These are phyloP conservation scores for Cygnus atratus DNA, from an alignment of 2,113 vertebrate species.

Conservation along the genomic window DNA sequence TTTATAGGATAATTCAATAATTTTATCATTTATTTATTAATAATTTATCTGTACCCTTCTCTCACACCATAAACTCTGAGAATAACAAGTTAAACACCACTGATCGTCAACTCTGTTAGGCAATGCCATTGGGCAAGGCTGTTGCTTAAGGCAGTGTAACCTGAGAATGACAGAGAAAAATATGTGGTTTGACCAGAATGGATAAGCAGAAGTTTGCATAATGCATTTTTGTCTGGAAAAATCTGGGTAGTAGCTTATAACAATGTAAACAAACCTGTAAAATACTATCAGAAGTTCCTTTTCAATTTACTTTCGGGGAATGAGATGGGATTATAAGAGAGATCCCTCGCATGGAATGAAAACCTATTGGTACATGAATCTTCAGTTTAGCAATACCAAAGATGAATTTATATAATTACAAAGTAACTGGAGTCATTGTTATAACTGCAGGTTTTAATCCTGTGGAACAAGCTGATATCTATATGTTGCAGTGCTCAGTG, in stretches of 20 bases:
- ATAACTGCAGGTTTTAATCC: background rate
- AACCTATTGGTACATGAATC: background rate
- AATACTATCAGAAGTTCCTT: background rate
- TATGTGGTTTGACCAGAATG: background rate
- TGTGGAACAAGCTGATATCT: background rate
- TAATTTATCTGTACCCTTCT: too few relatives aligned
- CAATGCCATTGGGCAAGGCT: slow-evolving; percentile 33
- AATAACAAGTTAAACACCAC: background rate
- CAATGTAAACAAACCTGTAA: background rate
- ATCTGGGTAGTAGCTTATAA: background rate
- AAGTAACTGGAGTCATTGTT: background rate
- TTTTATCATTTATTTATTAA: background rate
- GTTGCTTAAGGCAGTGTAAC: background rate
- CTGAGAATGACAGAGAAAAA: background rate
- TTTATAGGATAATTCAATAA: background rate
- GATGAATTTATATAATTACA: background rate
- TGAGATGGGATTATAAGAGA: background rate
- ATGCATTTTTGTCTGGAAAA: background rate
- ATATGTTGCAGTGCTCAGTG: background rate
- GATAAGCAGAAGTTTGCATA: background rate
- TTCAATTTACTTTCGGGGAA: background rate
- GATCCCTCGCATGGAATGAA: background rate
- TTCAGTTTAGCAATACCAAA: background rate
- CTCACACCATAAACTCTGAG: background rate
- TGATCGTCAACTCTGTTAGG: slow-evolving; percentile 1